Evolutionary conservation across 2,797 vertebrate genomes (phyloP).

Genomic region (Micrastur ruficollis): DNA sequence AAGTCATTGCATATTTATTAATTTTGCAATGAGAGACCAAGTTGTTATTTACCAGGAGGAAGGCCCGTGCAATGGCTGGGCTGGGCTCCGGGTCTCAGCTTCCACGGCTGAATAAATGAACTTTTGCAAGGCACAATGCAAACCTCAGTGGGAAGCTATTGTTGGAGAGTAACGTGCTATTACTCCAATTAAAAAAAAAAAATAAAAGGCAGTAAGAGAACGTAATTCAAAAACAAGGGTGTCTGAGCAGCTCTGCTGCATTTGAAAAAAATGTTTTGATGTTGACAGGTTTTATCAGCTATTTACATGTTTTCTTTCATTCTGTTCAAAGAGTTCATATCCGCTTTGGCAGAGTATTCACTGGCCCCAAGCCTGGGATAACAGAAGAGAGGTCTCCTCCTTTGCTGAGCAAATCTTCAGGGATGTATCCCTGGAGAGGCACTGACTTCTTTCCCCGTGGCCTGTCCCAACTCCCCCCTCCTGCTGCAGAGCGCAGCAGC

Average conservation of each 20-base stretch:
- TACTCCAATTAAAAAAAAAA: not conserved
- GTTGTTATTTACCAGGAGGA: not conserved
- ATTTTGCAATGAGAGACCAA: not conserved
- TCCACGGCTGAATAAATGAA: not conserved
- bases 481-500: accelerated
- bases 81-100: not conserved
- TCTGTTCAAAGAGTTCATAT: not conserved
- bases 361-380: not conserved
- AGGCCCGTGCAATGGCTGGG: not conserved
- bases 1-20: not conserved
- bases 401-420: not conserved
- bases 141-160: not conserved
- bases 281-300: conserved; percentile 1
- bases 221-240: not conserved
- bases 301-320: not conserved
- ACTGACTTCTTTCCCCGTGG: not conserved
- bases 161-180: not conserved
- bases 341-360: not conserved
- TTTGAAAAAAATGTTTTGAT: not conserved
- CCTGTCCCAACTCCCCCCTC: not conserved
- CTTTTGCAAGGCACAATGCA: accelerated
- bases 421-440: not conserved
- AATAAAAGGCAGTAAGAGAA: not conserved
- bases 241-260: not conserved
- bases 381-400: not conserved